These are phyloP conservation scores for Sarcophaga carnaria DNA, from an alignment of 2,888 invertebrate species.

Conservation along the genomic window DNA sequence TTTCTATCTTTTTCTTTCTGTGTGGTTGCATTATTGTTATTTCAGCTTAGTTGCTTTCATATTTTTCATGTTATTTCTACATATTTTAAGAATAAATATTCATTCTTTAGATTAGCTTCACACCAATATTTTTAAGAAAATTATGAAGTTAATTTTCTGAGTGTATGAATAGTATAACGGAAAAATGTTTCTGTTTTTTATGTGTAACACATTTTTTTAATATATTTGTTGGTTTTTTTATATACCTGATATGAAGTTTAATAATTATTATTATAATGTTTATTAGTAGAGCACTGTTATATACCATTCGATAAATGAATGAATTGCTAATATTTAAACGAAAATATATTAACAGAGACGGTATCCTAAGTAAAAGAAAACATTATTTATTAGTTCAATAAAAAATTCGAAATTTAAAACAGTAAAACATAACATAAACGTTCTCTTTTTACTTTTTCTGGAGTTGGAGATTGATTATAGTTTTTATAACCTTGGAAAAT, in stretches of 20 bases:
- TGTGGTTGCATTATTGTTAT: no score
- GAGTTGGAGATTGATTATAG: no score
- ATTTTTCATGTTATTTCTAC: no score
- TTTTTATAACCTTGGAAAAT: no score
- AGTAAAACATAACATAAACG: not conserved
- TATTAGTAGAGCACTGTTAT: conserved; percentile 35
- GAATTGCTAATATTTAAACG: not conserved
- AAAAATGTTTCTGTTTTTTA: not conserved
- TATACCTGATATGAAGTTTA: conserved; percentile 8
- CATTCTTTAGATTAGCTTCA: no score
- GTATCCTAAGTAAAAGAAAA: not conserved
- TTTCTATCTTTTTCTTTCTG: no score
- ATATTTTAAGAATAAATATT: no score
- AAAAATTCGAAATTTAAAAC: not conserved
- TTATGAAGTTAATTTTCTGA: no score
- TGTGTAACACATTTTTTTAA: not conserved
- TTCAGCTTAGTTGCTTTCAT: no score
- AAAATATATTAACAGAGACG: conserved; percentile 1
- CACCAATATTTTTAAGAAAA: no score
- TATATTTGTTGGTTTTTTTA: not conserved
- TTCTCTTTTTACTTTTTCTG: no score
- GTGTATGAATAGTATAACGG: not conserved
- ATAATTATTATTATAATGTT: conserved; percentile 47
- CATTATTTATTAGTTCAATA: not conserved
- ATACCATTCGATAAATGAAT: conserved; percentile 2